Evolutionary conservation across 1,140 invertebrate genomes (phyloP), one percentile per base, ranked within the genome.

Genomic region (Magallana gigas): DNA sequence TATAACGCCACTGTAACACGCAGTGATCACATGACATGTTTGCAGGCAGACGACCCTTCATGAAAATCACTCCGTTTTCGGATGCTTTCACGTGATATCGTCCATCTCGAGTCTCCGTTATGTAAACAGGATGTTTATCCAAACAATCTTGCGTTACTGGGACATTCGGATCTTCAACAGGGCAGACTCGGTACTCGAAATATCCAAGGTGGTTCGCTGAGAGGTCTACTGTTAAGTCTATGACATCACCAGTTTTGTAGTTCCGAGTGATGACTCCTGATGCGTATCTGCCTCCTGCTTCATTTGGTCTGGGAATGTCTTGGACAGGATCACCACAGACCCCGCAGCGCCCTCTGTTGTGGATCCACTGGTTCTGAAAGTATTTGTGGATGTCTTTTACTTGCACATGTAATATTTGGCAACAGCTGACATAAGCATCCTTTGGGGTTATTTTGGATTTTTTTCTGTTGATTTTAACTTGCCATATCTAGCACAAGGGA

Each of bases 81-180:
- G 85, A 56, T 8, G 57, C 80, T 57, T 57, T 84, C 8, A 88
- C 60, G 57, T 88, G 87, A 16, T 85, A 88, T n/a, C 87, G 57
- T 1, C 87, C 87, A 83, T 88, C 84, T n/a, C 56, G 56, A 11
- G 76, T 83, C n/a, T 85, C 87, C 23, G 68, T 76, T 29, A 87
- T 83, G 7, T 56, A 71, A 23, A 90, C 59, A 18, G 62, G 64
- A 80, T 90, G n/a, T 81, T 85, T 87, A 56, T 90, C 76, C 8
- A 92, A 85, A 84, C 92, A 92, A 29, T 90, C 89, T 23, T 90
- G 88, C 18, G 91, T 91, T 59, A 89, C 86, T 82, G 85, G 86
- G 56, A 29, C 81, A 4, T 48, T 88, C 16, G 88, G 80, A 91
- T 98, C 97, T 0, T 96, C 96, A 18, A 94, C 64, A 16, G 95